These are phyloP conservation scores for Labia minor DNA, from an alignment of 2,888 invertebrate genomes.

Conservation along the genomic window DNA sequence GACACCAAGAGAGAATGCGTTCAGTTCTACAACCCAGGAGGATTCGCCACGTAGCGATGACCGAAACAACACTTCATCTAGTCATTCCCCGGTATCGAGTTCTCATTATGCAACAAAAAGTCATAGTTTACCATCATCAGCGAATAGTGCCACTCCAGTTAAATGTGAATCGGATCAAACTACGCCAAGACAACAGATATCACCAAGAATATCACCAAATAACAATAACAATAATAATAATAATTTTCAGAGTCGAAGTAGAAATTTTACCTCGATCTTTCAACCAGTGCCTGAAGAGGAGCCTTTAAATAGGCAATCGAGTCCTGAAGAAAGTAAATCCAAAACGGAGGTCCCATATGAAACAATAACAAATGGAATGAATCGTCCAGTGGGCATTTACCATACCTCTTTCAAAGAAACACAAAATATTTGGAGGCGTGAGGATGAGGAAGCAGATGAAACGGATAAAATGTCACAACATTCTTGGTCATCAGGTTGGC, in stretches of 20 bases:
- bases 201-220: neutral
- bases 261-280: neutral
- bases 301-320: neutral
- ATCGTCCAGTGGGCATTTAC: neutral
- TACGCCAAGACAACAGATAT: neutral
- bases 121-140: neutral
- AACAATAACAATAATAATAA: neutral
- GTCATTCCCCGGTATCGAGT: neutral
- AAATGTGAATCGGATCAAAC: neutral
- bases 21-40: neutral
- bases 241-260: neutral
- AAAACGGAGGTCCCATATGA: neutral
- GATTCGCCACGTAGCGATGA: neutral
- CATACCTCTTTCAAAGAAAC: neutral
- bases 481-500: neutral
- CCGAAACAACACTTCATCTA: neutral
- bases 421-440: neutral
- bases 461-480: constrained; percentile 1
- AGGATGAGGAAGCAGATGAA: neutral
- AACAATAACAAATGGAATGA: neutral
- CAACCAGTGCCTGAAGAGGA: neutral
- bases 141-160: neutral
- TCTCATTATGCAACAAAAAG: neutral
- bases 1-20: neutral
- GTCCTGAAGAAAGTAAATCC: neutral